phyloP scores from a whole-genome alignment of 2,888 invertebrate species.

The Atherix ibis region DNA sequence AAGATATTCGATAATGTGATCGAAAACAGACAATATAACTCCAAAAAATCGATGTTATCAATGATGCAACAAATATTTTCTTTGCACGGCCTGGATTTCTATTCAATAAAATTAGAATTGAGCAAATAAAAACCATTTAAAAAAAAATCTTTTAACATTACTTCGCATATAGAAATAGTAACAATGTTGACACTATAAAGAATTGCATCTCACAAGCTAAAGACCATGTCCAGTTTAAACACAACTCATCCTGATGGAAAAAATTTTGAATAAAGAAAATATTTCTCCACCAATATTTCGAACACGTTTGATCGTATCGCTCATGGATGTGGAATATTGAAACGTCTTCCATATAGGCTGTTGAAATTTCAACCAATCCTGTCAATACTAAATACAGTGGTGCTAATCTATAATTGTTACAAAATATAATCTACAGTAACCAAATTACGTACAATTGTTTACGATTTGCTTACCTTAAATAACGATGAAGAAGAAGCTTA shows the following conservation, averaged over 20 bases:
- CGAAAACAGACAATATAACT: conserved; percentile 21
- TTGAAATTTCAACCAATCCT: conserved; percentile 25
- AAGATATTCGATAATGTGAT: conserved; percentile 25
- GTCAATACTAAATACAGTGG: conserved; percentile 27
- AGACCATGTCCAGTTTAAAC: conserved; percentile 34
- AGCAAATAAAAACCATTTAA: conserved; percentile 1
- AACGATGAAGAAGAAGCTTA: conserved; percentile 19
- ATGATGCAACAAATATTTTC: conserved; percentile 12
- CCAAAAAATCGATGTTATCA: conserved; percentile 22
- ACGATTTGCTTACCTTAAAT: conserved; percentile 21
- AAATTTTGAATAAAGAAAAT: conserved; percentile 30
- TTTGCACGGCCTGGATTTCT: conserved; percentile 23
- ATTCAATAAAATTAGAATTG: conserved; percentile 2
- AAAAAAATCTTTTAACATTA: conserved; percentile 15
- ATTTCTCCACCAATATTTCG: conserved; percentile 32
- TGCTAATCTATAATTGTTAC: conserved; percentile 19
- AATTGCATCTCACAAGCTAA: conserved; percentile 34
- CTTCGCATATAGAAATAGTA: conserved; percentile 28
- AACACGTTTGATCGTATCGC: conserved; percentile 28
- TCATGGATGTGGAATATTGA: conserved; percentile 31
- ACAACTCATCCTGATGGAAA: conserved; percentile 27
- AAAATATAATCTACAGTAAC: too few relatives aligned
- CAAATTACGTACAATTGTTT: too few relatives aligned
- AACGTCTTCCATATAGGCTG: conserved; percentile 26
- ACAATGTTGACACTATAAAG: conserved; percentile 23